These are phyloP conservation scores for Columbina picui DNA, from an alignment of 2,113 vertebrate genomes.

Conservation along the genomic window DNA sequence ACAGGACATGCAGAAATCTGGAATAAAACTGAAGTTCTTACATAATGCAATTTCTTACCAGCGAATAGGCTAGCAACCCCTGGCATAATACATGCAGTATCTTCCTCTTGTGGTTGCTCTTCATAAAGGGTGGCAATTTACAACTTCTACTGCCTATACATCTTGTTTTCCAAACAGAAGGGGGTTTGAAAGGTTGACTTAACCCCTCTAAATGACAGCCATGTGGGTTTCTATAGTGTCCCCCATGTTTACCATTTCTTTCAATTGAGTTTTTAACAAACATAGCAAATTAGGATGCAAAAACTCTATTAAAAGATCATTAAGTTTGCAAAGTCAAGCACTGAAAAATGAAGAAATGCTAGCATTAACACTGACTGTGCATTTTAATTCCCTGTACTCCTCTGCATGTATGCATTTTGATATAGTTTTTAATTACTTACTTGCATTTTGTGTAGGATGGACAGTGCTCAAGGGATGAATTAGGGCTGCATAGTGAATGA, in stretches of 20 bases:
- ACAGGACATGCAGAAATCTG: not conserved
- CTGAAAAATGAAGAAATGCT: not conserved
- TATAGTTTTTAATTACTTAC: conserved; percentile 14
- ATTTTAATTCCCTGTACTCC: not conserved
- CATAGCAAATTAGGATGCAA: not conserved
- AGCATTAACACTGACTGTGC: not conserved
- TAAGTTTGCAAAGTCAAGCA: not conserved
- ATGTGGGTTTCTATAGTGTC: not conserved
- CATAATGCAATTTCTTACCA: not conserved
- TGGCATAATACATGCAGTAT: not conserved
- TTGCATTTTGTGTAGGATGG: not conserved
- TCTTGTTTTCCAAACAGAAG: not conserved
- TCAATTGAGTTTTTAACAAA: not conserved
- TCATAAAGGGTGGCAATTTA: not conserved
- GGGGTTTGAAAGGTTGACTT: not conserved
- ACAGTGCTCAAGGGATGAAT: not conserved
- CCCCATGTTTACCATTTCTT: not conserved
- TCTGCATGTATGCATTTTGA: not conserved
- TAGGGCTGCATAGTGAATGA: not conserved
- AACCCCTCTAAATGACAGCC: not conserved
- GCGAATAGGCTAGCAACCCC: not conserved
- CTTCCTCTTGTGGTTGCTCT: not conserved
- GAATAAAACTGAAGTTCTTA: not conserved
- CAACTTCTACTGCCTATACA: not conserved
- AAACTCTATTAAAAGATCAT: not conserved